phyloP scores from a whole-genome alignment of 2,797 vertebrate genomes.

The Diglossa cyanea region DNA sequence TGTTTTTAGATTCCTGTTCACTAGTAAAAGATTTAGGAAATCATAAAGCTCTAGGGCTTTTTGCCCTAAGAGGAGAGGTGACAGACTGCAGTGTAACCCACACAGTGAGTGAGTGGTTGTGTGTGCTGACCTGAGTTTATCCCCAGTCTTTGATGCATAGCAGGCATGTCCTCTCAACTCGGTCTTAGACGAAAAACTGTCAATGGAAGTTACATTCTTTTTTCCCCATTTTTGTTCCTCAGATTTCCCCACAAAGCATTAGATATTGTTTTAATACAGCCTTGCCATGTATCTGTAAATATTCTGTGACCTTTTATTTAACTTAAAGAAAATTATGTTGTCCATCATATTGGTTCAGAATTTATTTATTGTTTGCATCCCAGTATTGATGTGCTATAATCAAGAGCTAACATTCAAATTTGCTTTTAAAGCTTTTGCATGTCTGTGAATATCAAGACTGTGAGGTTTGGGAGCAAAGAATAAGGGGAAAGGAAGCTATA shows the following conservation, averaged over 20 bases:
- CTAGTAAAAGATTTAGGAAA: neutral
- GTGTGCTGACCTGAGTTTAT: neutral
- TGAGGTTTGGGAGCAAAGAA: neutral
- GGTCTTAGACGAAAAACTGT: neutral
- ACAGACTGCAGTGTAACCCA: neutral
- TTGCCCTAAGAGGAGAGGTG: neutral
- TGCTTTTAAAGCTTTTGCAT: neutral
- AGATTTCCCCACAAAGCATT: neutral
- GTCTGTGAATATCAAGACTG: neutral
- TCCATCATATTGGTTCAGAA: neutral
- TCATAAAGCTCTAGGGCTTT: neutral
- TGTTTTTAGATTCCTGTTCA: neutral
- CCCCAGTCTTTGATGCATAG: neutral
- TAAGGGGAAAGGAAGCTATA: neutral
- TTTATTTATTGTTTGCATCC: neutral
- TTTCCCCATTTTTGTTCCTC: neutral
- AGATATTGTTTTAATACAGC: neutral
- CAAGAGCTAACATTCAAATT: neutral
- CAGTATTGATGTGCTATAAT: neutral
- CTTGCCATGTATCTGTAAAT: neutral
- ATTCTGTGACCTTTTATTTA: neutral
- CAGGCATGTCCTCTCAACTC: neutral
- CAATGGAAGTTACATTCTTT: neutral
- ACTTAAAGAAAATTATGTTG: neutral
- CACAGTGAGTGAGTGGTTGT: neutral